Base-by-base conservation (phyloP, 2,797 vertebrate species). In the Aulostomus chinensis region DNA sequence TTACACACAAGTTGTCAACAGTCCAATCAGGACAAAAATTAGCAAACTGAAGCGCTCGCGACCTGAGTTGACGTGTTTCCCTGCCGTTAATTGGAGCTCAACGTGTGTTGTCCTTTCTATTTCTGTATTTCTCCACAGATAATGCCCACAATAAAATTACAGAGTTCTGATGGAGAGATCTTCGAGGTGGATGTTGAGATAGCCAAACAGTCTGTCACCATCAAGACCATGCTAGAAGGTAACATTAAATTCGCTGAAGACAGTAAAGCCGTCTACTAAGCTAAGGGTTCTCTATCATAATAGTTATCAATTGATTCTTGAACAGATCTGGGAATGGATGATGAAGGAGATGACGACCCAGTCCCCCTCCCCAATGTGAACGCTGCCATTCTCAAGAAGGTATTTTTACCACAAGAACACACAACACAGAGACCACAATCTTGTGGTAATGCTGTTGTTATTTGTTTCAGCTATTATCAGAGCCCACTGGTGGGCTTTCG, bases 191-290 rank as follows among this genome's bases (percentile, higher is more conserved):
- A 99, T 58, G 97, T 99, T 37, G 97, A 99, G 89, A 99, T 99
- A 73, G 97, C 97, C 9, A 99, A 99, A 53, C 97, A 99, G 62
- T 99, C 97, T 26, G 97, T 99, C 41, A 99, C 97, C 57, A 99
- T 99, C 70, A 99, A 99, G 84, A 99, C 97, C 9, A 99, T 99
- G 97, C 88, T 99, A 68, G 97, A 99, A 95, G 97, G 97, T 98
- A n/a, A 25, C 2, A 3, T 12, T 2, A 15, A n/a, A n/a, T 2
- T 9, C 3, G 14, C 15, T 22, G n/a, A 13, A 40, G 22, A n/a
- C n/a, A n/a, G n/a, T n/a, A n/a, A n/a, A n/a, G n/a, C n/a, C n/a
- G n/a, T n/a, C n/a, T n/a, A n/a, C n/a, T n/a, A n/a, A 7, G 21
- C 5, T 4, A 14, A 10, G 13, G 4, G 9, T 15, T 40, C n/a